Evolutionary conservation across 2,888 invertebrate species (phyloP), one percentile per base, ranked within the genome.

Genomic region (Thymelicus acteon): DNA sequence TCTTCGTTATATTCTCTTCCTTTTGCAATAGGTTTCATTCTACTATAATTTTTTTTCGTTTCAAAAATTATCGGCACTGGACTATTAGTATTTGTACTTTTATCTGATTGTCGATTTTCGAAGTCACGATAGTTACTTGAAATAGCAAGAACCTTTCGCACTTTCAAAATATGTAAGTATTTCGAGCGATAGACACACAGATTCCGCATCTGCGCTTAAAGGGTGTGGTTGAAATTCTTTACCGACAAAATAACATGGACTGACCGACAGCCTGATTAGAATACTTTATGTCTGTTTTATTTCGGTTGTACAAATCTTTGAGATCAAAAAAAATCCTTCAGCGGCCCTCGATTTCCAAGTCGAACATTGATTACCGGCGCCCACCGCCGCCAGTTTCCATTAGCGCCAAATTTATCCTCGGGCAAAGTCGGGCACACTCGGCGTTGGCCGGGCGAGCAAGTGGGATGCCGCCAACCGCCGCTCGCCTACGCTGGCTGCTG

Each of bases 331-430:
- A 75, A 74, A 85, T 83, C 82, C 77, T 82, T 80, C 81, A 82
- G 80, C 85, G 82, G 78, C 79, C 82, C 85, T 87, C 85, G 83
- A 89, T 89, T 88, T 89, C 82, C 84, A 86, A 85, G 85, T 88
- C 85, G 84, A 91, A 85, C 92, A 93, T 93, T 90, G 93, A 93
- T 93, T 92, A 88, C 90, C 79, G 79, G 79, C 87, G 86, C 87
- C 86, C 90, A 88, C 85, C 85, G 86, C 82, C 84, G 85, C 85
- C 86, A 85, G 88, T 88, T 89, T 86, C 88, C 82, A 89, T 92
- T 90, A 91, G 92, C 90, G 92, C 92, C 92, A 92, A 93, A 92
- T 91, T 90, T 90, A 93, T 87, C 92, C 87, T 92, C 92, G 92
- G 90, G 86, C 81, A 82, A 82, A 84, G 86, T 91, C 92, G 92